Conservation (phyloP, 2,797 vertebrate species). For the Acanthurus leucopareius region DNA sequence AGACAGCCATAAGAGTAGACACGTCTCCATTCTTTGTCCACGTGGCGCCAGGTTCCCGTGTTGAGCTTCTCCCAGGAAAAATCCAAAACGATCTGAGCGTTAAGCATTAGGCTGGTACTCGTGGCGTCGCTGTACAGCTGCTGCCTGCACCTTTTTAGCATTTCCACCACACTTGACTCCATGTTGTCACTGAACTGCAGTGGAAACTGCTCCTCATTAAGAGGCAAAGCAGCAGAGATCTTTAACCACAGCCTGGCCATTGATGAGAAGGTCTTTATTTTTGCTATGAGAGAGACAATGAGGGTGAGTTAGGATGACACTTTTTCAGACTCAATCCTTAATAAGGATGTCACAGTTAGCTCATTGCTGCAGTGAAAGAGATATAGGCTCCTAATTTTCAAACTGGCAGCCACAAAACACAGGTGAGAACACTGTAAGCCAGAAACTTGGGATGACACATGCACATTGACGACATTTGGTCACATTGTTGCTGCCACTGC, state of each 20-base stretch:
- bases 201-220: slow-evolving; percentile 77
- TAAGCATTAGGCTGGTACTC: slow-evolving; percentile 54
- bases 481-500: slow-evolving; percentile 29
- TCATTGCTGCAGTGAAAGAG: slow-evolving; percentile 51
- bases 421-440: slow-evolving; percentile 62
- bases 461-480: slow-evolving; percentile 48
- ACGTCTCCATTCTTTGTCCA: slow-evolving; percentile 91
- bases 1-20: slow-evolving; percentile 92
- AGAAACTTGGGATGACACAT: slow-evolving; percentile 52
- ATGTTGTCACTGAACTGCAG: slow-evolving; percentile 83
- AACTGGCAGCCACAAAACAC: slow-evolving; percentile 55
- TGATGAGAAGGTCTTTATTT: slow-evolving; percentile 29
- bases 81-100: slow-evolving; percentile 87
- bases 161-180: slow-evolving; percentile 77
- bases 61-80: slow-evolving; percentile 94
- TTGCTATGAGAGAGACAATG: slow-evolving; percentile 48
- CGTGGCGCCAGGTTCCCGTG: slow-evolving; percentile 88
- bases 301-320: slow-evolving; percentile 26
- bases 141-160: slow-evolving; percentile 78
- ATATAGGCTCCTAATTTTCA: slow-evolving; percentile 57
- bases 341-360: slow-evolving; percentile 14
- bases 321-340: slow-evolving; percentile 18
- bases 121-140: slow-evolving; percentile 78
- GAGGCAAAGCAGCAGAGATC: slow-evolving; percentile 81
- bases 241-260: slow-evolving; percentile 82